Base-by-base conservation (phyloP, 2,113 vertebrate genomes). In the Mustela nigripes region DNA sequence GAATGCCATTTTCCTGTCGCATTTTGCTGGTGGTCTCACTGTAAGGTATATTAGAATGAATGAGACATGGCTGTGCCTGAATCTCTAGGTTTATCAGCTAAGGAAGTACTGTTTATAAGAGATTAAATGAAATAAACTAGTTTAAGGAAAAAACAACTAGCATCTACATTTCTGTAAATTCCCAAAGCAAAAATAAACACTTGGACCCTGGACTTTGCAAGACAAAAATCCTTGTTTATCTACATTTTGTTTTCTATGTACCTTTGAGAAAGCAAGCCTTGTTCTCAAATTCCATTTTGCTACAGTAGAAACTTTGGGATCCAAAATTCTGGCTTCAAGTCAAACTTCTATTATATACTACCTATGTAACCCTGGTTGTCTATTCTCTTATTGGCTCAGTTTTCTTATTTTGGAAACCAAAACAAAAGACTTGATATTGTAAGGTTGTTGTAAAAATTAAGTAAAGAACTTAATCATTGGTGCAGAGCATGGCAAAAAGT, bases 41-140 rank as follows among this genome's bases (percentile, higher is more conserved):
- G 45, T 91, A 58, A 71, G 69, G 42, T 81, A 84, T 81, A 58
- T 74, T 56, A 69, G 87, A 79, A 96, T 84, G 73, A 80, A 94
- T 42, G 79, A 83, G 39, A 33, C 67, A 18, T 12, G 50, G 16
- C 18, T 50, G 18, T 26, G 28, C 2, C 62, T 71, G 12, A 69
- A 84, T 94, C 85, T 92, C 71, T 11, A 76, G 88, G 60, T 9
- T 65, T 76, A 33, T 82, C 11, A 78, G 73, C 33, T 26, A 45
- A 67, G 28, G 39, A 86, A 89, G 81, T 53, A 24, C 53, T 65
- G 58, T 90, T 81, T 33, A 19, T 45, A 28, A 31, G 56, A 79
- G 62, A 86, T 53, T 95, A 89, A 85, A 36, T 95, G 48, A 93
- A 89, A 56, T 71, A 50, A 82, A 58, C 16, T 16, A 33, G 33